A percentile compares a stretch with the other conserved stretches of the same genome.
Conservation (phyloP, 2,888 invertebrate species). For the Pristionchus entomophagus region DNA sequence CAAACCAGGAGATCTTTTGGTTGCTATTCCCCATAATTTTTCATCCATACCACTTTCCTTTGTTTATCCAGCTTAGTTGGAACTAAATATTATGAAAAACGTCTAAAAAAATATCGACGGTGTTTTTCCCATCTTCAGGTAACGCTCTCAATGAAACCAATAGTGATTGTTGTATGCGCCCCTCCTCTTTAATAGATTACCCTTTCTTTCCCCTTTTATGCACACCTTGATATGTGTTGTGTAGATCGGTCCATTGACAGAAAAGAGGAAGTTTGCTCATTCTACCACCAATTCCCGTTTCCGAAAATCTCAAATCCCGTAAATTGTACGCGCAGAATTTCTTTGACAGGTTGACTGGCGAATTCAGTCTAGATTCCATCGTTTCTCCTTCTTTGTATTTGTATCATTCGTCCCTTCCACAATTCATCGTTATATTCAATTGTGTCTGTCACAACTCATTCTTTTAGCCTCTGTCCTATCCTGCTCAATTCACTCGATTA, state of each 20-base stretch:
- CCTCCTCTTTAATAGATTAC: background rate
- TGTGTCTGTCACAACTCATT: background rate
- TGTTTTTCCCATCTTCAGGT: slow-evolving; percentile 38
- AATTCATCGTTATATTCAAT: background rate
- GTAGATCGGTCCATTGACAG: slow-evolving; percentile 23
- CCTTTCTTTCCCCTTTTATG: background rate
- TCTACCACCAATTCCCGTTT: slow-evolving; percentile 24
- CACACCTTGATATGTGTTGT: background rate
- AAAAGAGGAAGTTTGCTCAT: slow-evolving; percentile 24
- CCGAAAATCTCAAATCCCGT: background rate
- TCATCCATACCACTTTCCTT: background rate
- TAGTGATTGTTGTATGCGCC: slow-evolving; percentile 19
- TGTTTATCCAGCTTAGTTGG: background rate
- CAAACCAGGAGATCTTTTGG: slow-evolving; percentile 25
- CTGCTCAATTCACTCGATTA: slow-evolving; percentile 21
- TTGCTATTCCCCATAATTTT: slow-evolving; percentile 24
- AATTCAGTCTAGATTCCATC: background rate
- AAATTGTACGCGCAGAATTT: slow-evolving; percentile 20
- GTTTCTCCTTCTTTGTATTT: background rate
- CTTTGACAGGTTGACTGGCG: slow-evolving; percentile 19
- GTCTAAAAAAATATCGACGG: slow-evolving; percentile 38
- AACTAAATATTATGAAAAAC: slow-evolving; percentile 33
- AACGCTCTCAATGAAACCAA: background rate
- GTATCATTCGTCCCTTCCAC: background rate
- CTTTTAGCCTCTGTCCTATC: background rate